Base-by-base conservation (phyloP, 2,797 vertebrate genomes). In the Hyperoplus lanceolatus region DNA sequence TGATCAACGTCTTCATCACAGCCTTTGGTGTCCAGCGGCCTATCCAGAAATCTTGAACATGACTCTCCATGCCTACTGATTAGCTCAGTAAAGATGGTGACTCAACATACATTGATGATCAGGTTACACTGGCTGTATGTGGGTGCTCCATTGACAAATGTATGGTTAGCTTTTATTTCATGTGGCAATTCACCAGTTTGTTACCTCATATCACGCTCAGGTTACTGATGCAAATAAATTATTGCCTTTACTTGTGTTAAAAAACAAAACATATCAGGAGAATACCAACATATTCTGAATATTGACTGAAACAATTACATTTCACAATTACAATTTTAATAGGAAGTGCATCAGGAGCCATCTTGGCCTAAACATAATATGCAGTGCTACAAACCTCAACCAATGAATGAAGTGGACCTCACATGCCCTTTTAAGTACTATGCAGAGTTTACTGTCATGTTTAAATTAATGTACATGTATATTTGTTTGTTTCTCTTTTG, bases 1-100 rank as follows among this genome's bases (percentile, higher is more conserved):
- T 98, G 3, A 93, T 99, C 72, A 99, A 99, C 79, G 89, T 99
- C 91, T 99, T 99, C 87, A 97, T 99, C 91, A 99, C 98, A 0
- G 98, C 98, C 10, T 99, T 99, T 5, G 98, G 98, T 0, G 97
- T 99, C 42, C 98, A 99, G 93, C 95, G 90, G 54, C 96, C 97
- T 5, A 54, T 4, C 2, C 0, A 36, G 2, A 72, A 21, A 0
- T 9, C 11, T 29, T 43, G 46, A 3, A 48, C 5, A 2, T 12
- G 42, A 39, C 54, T 39, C 55, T 16, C 6, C 6, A 1, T 15
- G 8, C 39, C 60, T 70, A 9, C 41, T 62, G 64, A 70, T 63
- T n/a, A 50, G 16, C 43, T 55, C 15, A 38, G 12, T 39, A 18
- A 73, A 72, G 43, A 59, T 36, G 65, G 39, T 57, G 56, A 61